Conservation (phyloP, 2,888 invertebrate genomes). For the Macropis europaea region DNA sequence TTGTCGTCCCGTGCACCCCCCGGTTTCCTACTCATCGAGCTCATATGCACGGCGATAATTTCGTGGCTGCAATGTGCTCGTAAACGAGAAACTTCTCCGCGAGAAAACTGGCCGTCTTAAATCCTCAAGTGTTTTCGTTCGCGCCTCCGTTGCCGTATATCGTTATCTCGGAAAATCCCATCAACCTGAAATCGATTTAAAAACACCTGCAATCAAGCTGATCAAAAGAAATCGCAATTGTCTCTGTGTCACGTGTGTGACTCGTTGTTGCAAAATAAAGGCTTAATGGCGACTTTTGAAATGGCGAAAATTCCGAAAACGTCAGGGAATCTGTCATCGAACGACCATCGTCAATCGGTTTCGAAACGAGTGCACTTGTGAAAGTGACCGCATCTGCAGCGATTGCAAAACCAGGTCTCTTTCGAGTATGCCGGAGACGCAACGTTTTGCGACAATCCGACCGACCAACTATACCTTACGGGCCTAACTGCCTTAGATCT, state of each 20-base stretch:
- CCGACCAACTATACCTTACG: background rate
- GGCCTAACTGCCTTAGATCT: background rate
- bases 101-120: background rate
- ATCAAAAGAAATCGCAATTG: no score
- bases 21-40: conserved; percentile 5
- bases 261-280: no score
- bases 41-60: conserved; percentile 24
- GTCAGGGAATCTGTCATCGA: background rate
- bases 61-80: conserved; percentile 22
- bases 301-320: background rate
- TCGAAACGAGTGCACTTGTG: conserved; percentile 38
- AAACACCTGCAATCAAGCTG: no score
- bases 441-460: conserved; percentile 1
- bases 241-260: no score
- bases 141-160: no score
- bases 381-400: conserved; percentile 31
- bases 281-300: no score
- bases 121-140: no score
- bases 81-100: conserved; percentile 22
- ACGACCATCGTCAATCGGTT: background rate
- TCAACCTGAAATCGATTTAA: no score
- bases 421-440: background rate
- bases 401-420: conserved; percentile 8
- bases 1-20: no score
- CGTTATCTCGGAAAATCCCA: no score